Base-by-base conservation (phyloP, 1,140 invertebrate species). In the Dufourea novaeangliae region DNA sequence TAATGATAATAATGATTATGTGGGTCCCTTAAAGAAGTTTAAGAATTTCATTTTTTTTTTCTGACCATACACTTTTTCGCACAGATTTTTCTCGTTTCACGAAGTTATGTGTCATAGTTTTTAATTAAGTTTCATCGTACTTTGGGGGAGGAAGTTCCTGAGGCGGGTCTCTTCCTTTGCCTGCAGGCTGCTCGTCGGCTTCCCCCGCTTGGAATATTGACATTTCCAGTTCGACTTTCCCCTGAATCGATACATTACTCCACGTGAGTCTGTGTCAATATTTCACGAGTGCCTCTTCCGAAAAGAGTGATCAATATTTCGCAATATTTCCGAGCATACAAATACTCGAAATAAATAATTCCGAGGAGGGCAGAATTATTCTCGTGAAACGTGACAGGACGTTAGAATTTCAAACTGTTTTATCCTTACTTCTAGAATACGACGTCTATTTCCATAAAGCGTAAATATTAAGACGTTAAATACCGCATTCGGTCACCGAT, bases 211-310 rank as follows among this genome's bases (percentile, higher is more conserved):
- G 93, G 22, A 95, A 62, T 44, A 96, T 73, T 52, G 93, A 93
- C 82, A 96, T 87, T 89, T 95, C 94, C 71, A 95, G 87, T 85
- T 96, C 94, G 10, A 96, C 90, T 88, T 94, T 94, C 11, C 95
- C 95, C 95, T 95, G 76, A 39, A 92, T 90, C 56, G 29, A 79
- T 79, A 75, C 14, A 44, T 34, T 34, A 34, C 57, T 20, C 56
- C 32, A 8, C 44, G 32, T 64, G 25, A 56, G 12, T 27, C 12
- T 34, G 11, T 22, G 57, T 64, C 46, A 17, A 56, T 44, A 17
- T 46, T 44, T 29, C 11, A 59, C 4, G 39, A 29, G n/a, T 57
- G 32, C 6, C 56, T 11, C 0, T 37, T 39, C 11, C 0, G 6
- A 11, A 46, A 22, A 71, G 1, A 1, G 32, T 44, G 20, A 71